Percentiles rank a stretch among this genome's conserved stretches.
Evolutionary conservation across 2,113 vertebrate species (phyloP).

Genomic region (Jacana jacana): DNA sequence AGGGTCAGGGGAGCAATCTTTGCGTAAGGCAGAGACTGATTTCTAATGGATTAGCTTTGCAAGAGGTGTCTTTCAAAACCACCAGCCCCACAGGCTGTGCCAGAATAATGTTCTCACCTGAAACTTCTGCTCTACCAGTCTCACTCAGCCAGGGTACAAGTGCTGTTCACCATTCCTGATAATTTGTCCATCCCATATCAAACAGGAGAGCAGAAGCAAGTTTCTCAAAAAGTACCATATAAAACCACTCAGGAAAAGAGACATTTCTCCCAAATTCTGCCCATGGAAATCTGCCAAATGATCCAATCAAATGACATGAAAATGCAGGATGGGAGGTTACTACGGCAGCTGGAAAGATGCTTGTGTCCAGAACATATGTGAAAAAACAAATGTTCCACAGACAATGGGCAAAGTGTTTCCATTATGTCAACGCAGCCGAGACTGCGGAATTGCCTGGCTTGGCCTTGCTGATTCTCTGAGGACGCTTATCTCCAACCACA

Average conservation of each 20-base stretch:
- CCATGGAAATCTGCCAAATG: not conserved
- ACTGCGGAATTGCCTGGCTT: not conserved
- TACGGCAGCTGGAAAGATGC: constrained; percentile 5
- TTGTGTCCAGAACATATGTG: constrained; percentile 19
- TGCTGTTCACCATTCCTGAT: not conserved
- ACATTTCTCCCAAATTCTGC: not conserved
- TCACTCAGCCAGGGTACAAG: not conserved
- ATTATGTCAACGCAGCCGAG: not conserved
- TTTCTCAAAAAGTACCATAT: not conserved
- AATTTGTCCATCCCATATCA: not conserved
- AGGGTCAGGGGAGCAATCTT: not conserved
- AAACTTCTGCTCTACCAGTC: not conserved
- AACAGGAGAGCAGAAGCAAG: not conserved
- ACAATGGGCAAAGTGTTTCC: constrained; percentile 43
- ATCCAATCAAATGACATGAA: not conserved
- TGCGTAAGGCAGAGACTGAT: not conserved
- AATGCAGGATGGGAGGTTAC: not conserved
- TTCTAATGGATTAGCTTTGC: not conserved
- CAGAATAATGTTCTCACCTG: not conserved
- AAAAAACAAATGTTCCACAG: constrained; percentile 18
- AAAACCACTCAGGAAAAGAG: not conserved
- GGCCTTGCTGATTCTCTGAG: not conserved
- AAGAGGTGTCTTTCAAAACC: not conserved
- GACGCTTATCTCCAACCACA: constrained; percentile 35
- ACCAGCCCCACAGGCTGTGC: not conserved